Percentiles rank a stretch among this genome's conserved stretches.
Evolutionary conservation across 2,113 vertebrate species (phyloP).

Genomic region (Sitta europaea): DNA sequence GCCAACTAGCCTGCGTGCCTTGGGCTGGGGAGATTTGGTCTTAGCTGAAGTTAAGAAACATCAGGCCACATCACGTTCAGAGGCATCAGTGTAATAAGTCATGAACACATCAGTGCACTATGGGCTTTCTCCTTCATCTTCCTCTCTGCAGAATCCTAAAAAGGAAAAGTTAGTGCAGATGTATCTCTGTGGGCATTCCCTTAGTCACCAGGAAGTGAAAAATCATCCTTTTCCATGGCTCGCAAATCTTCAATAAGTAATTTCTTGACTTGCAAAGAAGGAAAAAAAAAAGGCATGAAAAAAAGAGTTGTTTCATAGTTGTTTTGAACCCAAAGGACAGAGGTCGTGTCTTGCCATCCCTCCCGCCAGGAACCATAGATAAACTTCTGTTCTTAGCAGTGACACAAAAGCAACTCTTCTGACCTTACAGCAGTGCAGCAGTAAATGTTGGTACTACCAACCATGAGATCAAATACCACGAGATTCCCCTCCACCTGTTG

Average conservation of each 20-base stretch:
- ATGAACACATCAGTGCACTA: background rate
- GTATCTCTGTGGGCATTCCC: too few species aligned
- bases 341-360: background rate
- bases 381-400: background rate
- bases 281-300: background rate
- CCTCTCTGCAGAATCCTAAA: background rate
- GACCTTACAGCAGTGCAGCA: background rate
- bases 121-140: background rate
- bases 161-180: background rate
- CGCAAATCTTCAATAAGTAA: background rate
- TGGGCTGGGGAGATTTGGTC: background rate
- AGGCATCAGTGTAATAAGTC: background rate
- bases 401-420: background rate
- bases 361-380: background rate
- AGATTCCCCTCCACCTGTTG: background rate
- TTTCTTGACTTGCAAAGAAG: background rate
- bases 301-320: background rate
- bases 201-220: background rate
- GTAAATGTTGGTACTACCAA: background rate
- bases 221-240: background rate
- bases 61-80: background rate
- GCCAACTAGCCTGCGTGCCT: background rate
- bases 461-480: background rate
- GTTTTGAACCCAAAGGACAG: background rate
- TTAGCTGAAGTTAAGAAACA: background rate